Base-by-base conservation (phyloP, 30 jellyfish, hydroid and myxozoan genomes). In the Rhopilema esculentum region DNA sequence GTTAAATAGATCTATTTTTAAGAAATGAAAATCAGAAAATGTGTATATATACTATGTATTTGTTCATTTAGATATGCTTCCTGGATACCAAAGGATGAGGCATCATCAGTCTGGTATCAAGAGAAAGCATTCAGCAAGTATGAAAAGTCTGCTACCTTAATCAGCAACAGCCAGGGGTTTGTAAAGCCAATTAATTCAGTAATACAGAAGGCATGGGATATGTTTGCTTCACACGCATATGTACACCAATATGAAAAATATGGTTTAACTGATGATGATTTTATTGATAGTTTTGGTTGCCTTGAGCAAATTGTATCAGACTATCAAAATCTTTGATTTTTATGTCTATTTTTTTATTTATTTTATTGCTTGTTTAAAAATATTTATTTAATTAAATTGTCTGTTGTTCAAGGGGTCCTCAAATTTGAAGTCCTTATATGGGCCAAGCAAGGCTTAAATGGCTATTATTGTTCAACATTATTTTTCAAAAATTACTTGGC, bases 151-250 rank as follows among this genome's bases (percentile, higher is more conserved):
- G 97, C 95, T 19, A 83, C 99, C n/a, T 72, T 95, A 22, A 77
- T 95, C 48, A 88, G 93, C 79, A 95, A 95, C 82, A 87, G 98
- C 66, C 99, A 95, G 76, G 67, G 97, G 21, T 90, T 84, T 63
- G 85, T 89, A 33, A 87, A 52, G 22, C 97, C 99, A 30, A 53
- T 95, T 75, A 77, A 91, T 31, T 63, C 68, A 15, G 92, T 97
- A 18, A 69, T 91, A 16, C 22, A 69, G 49, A 91, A 91, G 75
- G 99, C 98, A 8, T 95, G 99, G 99, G 74, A 73, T 49, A 95
- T 91, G 97, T 95, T 95, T 82, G 93, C 97, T 25, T 65, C 98
- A 1, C 90, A 96, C 25, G 99, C 99, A 7, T 95, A 89, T 88
- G 69, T 95, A 27, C 98, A 95, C 77, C 99, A 95, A 78, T 95